Conservation (phyloP, 2,113 vertebrate species). For the Sapayoa aenigma region DNA sequence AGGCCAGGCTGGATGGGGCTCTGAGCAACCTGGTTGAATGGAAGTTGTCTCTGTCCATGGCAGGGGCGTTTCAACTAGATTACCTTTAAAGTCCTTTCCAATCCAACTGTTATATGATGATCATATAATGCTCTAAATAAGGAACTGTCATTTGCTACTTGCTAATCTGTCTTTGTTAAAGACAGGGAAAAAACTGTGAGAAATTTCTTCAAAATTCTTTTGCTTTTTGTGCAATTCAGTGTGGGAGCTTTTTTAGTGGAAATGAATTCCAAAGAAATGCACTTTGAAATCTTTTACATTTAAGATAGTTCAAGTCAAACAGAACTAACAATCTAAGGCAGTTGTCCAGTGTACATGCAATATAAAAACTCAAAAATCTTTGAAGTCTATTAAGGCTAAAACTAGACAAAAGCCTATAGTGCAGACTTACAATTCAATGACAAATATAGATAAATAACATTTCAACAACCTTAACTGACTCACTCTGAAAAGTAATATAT, state of each 20-base stretch:
- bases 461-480: constrained; percentile 21
- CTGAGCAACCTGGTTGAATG: accelerated
- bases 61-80: background rate
- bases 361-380: background rate
- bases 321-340: background rate
- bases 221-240: background rate
- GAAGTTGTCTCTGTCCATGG: background rate
- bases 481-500: background rate
- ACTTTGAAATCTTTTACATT: background rate
- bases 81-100: background rate
- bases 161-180: background rate
- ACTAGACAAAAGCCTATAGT: background rate
- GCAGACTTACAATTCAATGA: background rate
- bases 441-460: background rate
- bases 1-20: background rate
- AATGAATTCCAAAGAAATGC: background rate
- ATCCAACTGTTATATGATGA: background rate
- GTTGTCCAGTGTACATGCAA: constrained; percentile 1
- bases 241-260: background rate
- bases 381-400: background rate
- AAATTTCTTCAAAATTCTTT: background rate
- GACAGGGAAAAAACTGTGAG: background rate
- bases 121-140: background rate
- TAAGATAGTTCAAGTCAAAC: constrained; percentile 20
- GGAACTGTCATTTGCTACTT: background rate